These are phyloP conservation scores for Perccottus glenii DNA, from an alignment of 2,113 vertebrate species.

Conservation along the genomic window DNA sequence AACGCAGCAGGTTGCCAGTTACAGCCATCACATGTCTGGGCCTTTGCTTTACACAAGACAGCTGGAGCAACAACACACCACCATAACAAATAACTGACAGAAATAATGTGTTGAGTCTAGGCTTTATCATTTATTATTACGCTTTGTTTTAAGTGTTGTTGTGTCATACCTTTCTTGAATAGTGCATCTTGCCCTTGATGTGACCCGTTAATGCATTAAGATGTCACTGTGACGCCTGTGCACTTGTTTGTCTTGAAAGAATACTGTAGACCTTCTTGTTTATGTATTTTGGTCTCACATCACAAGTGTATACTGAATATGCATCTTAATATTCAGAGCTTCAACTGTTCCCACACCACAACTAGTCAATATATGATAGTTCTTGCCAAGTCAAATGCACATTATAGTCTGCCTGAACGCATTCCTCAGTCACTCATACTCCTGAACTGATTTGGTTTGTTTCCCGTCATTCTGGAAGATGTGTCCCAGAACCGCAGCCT, in stretches of 20 bases:
- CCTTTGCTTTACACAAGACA: constrained; percentile 19
- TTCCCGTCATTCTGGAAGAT: constrained; percentile 10
- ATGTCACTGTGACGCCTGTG: constrained; percentile 28
- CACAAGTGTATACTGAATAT: too few species aligned
- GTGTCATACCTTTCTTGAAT: constrained; percentile 17
- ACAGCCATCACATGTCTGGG: not conserved
- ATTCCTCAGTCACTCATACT: not conserved
- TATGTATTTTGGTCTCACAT: too few species aligned
- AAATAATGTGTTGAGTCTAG: not conserved
- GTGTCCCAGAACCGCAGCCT: constrained; percentile 25
- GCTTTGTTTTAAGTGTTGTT: constrained; percentile 9
- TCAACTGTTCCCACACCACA: too few species aligned
- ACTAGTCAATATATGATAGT: too few species aligned
- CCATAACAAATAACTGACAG: not conserved
- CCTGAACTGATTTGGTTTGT: not conserved
- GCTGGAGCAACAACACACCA: constrained; percentile 8
- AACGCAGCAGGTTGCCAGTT: constrained; percentile 29
- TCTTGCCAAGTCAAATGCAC: too few species aligned
- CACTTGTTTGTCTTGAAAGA: constrained; percentile 10
- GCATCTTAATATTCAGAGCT: too few species aligned
- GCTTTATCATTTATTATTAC: constrained; percentile 37
- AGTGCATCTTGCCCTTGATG: constrained; percentile 30
- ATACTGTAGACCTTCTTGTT: constrained; percentile 1
- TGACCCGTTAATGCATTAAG: constrained; percentile 43
- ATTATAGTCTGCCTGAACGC: too few species aligned